Evolutionary conservation across 2,888 invertebrate genomes (phyloP), one percentile per base, ranked within the genome.

Genomic region (Aricia artaxerxes): DNA sequence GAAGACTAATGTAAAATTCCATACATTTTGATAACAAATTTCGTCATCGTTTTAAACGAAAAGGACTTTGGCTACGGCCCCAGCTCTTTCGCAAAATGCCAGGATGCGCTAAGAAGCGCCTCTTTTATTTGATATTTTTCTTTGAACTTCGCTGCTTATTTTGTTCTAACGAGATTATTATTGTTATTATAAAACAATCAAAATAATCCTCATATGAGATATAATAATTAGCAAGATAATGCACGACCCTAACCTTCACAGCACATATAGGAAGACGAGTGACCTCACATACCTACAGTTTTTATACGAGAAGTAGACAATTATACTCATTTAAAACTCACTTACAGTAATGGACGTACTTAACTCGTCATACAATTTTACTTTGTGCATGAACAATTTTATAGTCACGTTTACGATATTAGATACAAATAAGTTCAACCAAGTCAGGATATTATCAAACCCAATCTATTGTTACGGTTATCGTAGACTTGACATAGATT

Each of bases 301-400:
- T 69, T 69, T 69, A 69, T 69, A 69, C 69, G 13, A 69, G 69
- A 69, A 69, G 24, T 69, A 69, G 35, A 69, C 69, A 69, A 38
- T 69, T 69, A 69, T 38, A 38, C 35, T 38, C 35, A 69, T 69
- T 69, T 38, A 5, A 69, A 69, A 35, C 13, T 69, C 69, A 38
- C 69, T 35, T 31, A 35, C 4, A 2, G 69, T 69, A 69, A 38
- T 35, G 4, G 31, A 4, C 3, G 35, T 38, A 35, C 69, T 69
- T 69, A 4, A 69, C 35, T 69, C 69, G 35, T 38, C 69, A 13
- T 38, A 38, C 5, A 9, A 35, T 69, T 38, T 35, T 57, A 16
- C 57, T 57, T 57, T 57, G 57, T 57, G 57, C 57, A 57, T 57
- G 16, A 57, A 16, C 16, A 4, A 57, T 57, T 16, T 57, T 0